These are phyloP conservation scores for Patella caerulea DNA, from an alignment of 2,888 invertebrate genomes.

Conservation along the genomic window DNA sequence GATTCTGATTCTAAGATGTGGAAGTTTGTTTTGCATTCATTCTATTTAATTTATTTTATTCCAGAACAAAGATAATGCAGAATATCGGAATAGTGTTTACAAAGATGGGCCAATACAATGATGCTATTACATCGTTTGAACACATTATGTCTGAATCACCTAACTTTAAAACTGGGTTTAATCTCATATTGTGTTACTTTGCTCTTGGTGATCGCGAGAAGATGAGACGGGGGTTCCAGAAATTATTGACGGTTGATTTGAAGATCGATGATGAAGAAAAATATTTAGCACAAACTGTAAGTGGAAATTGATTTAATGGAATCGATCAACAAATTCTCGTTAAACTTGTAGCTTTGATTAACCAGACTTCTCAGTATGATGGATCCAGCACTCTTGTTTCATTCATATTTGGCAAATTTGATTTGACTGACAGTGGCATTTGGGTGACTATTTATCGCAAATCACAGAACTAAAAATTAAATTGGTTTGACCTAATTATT, in stretches of 20 bases:
- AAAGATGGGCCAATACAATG: conserved; percentile 95
- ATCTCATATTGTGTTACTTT: conserved; percentile 80
- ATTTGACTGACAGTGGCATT: too few relatives aligned
- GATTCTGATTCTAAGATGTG: too few relatives aligned
- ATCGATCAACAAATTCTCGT: neutral
- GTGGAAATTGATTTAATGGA: conserved; percentile 7
- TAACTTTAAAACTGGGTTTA: conserved; percentile 90
- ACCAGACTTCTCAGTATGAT: too few relatives aligned
- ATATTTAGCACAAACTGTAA: conserved; percentile 73
- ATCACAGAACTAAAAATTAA: too few relatives aligned
- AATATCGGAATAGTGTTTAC: conserved; percentile 96
- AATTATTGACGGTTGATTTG: conserved; percentile 88
- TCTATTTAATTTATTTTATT: conserved; percentile 14
- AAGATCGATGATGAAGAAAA: conserved; percentile 84
- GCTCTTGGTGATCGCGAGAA: conserved; percentile 87
- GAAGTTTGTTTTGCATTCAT: too few relatives aligned
- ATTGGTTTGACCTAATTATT: too few relatives aligned
- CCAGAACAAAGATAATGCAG: conserved; percentile 94
- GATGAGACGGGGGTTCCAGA: conserved; percentile 92
- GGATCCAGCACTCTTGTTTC: too few relatives aligned
- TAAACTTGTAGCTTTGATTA: too few relatives aligned
- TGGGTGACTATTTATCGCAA: too few relatives aligned
- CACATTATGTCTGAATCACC: conserved; percentile 97
- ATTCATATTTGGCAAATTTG: too few relatives aligned
- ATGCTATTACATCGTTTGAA: conserved; percentile 96